phyloP scores from a whole-genome alignment of 1,140 invertebrate genomes.

The Drosophila leontia region DNA sequence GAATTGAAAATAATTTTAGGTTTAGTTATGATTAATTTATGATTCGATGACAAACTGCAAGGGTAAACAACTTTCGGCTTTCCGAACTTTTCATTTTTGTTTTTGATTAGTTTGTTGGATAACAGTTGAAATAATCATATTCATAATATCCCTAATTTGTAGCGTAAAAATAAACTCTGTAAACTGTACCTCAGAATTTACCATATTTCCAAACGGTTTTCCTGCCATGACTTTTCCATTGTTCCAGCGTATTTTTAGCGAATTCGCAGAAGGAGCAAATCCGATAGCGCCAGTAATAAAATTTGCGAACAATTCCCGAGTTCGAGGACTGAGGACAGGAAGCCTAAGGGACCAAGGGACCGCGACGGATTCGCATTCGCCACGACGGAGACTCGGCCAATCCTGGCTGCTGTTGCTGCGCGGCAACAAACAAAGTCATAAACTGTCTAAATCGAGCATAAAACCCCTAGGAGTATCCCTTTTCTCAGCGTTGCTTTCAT shows the following conservation, averaged over 20 bases:
- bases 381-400: constrained; percentile 20
- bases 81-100: too few species aligned
- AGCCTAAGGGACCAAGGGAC: constrained; percentile 13
- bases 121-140: not conserved
- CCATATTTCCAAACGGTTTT: constrained; percentile 14
- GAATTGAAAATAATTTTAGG: too few species aligned
- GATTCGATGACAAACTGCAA: too few species aligned
- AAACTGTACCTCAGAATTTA: constrained; percentile 30
- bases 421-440: constrained; percentile 71
- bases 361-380: constrained; percentile 45
- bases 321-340: constrained; percentile 12
- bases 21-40: too few species aligned
- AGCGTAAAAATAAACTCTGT: not conserved
- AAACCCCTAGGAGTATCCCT: constrained; percentile 74
- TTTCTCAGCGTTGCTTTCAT: constrained; percentile 60
- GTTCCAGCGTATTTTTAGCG: constrained; percentile 63
- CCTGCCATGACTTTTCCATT: constrained; percentile 68
- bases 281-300: constrained; percentile 82
- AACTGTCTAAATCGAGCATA: constrained; percentile 78
- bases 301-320: constrained; percentile 47
- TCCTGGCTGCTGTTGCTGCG: constrained; percentile 21
- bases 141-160: too few species aligned
- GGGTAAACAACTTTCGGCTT: too few species aligned
- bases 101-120: too few species aligned
- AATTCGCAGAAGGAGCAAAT: constrained; percentile 68